Evolutionary conservation across 2,113 vertebrate genomes (phyloP).

Genomic region (Struthio camelus): DNA sequence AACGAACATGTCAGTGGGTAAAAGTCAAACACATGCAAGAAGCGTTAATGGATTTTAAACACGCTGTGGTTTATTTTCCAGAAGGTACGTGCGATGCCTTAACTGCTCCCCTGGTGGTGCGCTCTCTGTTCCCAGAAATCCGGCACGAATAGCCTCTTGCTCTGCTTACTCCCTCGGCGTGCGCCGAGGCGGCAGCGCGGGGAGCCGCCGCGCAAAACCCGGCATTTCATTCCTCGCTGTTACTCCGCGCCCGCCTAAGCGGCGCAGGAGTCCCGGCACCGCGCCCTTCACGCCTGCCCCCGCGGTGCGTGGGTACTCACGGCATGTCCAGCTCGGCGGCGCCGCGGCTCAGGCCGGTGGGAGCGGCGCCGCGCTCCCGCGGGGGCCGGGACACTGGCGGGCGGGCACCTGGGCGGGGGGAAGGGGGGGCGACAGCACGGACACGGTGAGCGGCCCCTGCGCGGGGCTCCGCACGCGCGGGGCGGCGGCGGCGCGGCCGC

Average conservation of each 20-base stretch:
- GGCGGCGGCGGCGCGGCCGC: too few species aligned
- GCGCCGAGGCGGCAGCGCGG: background rate
- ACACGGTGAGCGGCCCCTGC: background rate
- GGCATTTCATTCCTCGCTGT: background rate
- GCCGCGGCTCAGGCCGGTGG: constrained; percentile 18
- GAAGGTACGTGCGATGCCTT: background rate
- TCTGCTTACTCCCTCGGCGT: background rate
- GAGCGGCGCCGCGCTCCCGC: background rate
- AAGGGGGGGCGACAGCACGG: background rate
- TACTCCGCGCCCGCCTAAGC: background rate
- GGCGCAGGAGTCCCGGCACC: background rate
- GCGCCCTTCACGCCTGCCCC: background rate
- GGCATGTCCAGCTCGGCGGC: constrained; percentile 69
- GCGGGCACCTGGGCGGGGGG: constrained; percentile 35
- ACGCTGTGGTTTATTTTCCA: constrained; percentile 1
- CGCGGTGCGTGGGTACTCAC: constrained; percentile 54
- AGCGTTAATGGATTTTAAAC: constrained; percentile 2
- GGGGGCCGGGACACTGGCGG: background rate
- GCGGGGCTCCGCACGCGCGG: background rate
- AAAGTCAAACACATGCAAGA: constrained; percentile 35
- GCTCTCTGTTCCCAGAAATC: constrained; percentile 3
- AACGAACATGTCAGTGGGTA: background rate
- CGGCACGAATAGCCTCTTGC: background rate
- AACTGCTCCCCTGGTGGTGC: background rate
- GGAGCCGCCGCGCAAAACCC: background rate